phyloP scores from a whole-genome alignment of 2,113 vertebrate genomes.

The Microtus pennsylvanicus region DNA sequence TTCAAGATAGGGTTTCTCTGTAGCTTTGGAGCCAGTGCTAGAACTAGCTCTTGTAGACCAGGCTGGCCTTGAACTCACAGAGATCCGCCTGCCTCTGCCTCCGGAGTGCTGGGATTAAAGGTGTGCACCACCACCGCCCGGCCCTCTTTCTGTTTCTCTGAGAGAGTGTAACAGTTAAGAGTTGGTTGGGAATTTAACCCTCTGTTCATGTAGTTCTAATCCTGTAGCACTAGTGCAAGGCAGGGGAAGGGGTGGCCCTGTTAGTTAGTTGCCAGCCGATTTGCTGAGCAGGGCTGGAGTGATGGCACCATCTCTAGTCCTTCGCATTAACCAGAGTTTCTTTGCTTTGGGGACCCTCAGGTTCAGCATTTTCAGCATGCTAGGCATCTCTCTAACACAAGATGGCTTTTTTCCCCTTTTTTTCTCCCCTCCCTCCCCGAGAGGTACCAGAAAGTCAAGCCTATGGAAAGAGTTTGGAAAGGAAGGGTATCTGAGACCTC shows the following conservation, averaged over 20 bases:
- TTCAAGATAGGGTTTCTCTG: too few species aligned
- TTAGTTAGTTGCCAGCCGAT: not conserved
- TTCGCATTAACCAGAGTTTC: not conserved
- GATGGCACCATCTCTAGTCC: not conserved
- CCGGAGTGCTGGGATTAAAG: too few species aligned
- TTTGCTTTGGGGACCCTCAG: not conserved
- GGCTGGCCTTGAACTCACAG: too few species aligned
- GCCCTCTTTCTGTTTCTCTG: not conserved
- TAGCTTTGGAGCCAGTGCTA: too few species aligned
- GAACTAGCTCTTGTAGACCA: too few species aligned
- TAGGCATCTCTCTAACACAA: not conserved
- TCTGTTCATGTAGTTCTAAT: not conserved
- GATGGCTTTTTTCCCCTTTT: too few species aligned
- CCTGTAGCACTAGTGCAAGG: not conserved
- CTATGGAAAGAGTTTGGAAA: not conserved
- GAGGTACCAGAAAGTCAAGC: not conserved
- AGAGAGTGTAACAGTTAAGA: not conserved
- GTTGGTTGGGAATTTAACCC: not conserved
- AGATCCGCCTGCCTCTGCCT: too few species aligned
- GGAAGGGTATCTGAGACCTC: not conserved
- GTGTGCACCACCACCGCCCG: too few species aligned
- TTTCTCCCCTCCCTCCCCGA: too few species aligned
- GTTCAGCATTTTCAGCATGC: not conserved
- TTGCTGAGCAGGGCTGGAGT: too few species aligned
- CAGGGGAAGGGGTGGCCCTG: not conserved